phyloP scores from a whole-genome alignment of 2,797 vertebrate species.

The Melanotaenia boesemani region DNA sequence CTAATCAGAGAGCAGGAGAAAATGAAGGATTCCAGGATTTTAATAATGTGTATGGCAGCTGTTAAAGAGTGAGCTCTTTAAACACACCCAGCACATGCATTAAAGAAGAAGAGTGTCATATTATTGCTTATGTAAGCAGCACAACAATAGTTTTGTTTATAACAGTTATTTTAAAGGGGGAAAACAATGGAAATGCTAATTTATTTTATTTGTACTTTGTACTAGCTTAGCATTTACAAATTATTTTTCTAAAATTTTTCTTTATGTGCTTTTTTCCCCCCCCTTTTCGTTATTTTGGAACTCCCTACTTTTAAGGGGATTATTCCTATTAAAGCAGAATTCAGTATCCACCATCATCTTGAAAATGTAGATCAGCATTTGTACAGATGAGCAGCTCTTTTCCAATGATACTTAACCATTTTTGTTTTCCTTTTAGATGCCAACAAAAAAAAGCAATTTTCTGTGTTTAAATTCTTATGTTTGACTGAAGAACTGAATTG shows the following conservation, averaged over 20 bases:
- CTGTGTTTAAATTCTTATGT: neutral
- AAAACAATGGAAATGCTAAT: conserved; percentile 69
- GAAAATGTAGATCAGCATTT: conserved; percentile 28
- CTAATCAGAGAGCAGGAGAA: conserved; percentile 58
- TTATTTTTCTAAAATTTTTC: conserved; percentile 80
- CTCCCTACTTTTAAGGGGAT: conserved; percentile 38
- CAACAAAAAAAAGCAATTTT: neutral
- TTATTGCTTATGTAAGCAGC: conserved; percentile 80
- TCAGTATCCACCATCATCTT: conserved; percentile 39
- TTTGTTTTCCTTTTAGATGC: conserved; percentile 26
- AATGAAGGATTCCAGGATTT: conserved; percentile 66
- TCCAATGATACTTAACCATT: conserved; percentile 30
- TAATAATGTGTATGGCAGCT: conserved; percentile 71
- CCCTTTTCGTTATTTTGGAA: conserved; percentile 19
- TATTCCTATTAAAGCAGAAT: conserved; percentile 61
- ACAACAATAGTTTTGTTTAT: conserved; percentile 73
- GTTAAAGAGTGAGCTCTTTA: conserved; percentile 70
- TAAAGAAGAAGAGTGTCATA: conserved; percentile 66
- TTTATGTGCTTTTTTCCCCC: conserved; percentile 41
- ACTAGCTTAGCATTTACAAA: conserved; percentile 77
- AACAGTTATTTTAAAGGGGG: conserved; percentile 66
- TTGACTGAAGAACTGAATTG: neutral
- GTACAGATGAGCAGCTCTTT: conserved; percentile 39
- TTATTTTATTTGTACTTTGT: conserved; percentile 84
- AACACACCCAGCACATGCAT: conserved; percentile 68